A percentile compares a stretch with the other conserved stretches of the same genome.
phyloP scores from a whole-genome alignment of 2,888 invertebrate genomes.

The Pterobdella sp. region DNA sequence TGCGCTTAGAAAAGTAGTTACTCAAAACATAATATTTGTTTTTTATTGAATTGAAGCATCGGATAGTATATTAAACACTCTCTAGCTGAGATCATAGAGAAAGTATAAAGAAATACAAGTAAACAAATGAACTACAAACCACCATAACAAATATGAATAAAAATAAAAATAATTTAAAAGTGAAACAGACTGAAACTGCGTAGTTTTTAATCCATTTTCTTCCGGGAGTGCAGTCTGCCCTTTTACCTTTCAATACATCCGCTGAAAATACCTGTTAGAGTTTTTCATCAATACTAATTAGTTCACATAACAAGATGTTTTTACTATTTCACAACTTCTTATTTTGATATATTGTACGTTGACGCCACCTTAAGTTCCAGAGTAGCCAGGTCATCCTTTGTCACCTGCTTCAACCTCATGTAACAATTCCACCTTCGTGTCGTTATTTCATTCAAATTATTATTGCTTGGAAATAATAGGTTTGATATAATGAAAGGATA shows the following conservation, averaged over 20 bases:
- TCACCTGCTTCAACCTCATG: constrained; percentile 73
- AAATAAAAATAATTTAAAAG: neutral
- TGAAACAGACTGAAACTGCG: constrained; percentile 56
- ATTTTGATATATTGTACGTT: neutral
- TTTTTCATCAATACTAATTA: constrained; percentile 54
- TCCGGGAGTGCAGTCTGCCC: constrained; percentile 64
- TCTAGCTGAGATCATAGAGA: too few species aligned
- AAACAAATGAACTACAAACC: neutral
- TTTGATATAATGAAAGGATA: neutral
- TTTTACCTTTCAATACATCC: constrained; percentile 60
- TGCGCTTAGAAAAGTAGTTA: too few species aligned
- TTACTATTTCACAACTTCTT: neutral
- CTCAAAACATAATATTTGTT: too few species aligned
- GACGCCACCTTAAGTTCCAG: constrained; percentile 61
- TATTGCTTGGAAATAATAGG: neutral
- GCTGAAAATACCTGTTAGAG: constrained; percentile 61
- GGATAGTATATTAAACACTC: too few species aligned
- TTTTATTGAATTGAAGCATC: too few species aligned
- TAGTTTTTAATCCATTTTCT: constrained; percentile 80
- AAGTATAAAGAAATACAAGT: neutral
- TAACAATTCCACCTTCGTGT: constrained; percentile 44
- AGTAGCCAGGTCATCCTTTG: constrained; percentile 76
- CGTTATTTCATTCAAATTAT: neutral
- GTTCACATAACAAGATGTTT: constrained; percentile 32
- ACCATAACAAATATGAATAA: neutral